Percentiles rank a stretch among this genome's conserved stretches.
These are phyloP conservation scores for Pluvianellus socialis DNA, from an alignment of 2,113 vertebrate species.

Conservation along the genomic window DNA sequence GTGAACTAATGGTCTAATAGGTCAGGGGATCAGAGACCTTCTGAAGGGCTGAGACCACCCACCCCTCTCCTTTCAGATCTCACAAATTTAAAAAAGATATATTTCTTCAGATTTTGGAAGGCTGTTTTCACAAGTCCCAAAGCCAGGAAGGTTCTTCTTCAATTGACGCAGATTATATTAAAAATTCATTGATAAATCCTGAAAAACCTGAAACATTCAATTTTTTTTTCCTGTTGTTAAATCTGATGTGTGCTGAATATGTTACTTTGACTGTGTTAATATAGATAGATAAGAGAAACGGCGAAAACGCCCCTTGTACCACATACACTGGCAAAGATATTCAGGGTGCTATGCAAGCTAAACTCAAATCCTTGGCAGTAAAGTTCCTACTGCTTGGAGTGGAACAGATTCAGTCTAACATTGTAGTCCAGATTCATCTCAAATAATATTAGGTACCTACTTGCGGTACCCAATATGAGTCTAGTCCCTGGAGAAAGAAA, in stretches of 20 bases:
- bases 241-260: not conserved
- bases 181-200: not conserved
- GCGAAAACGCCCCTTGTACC: not conserved
- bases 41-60: slow-evolving; percentile 52
- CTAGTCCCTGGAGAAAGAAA: not conserved
- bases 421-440: not conserved
- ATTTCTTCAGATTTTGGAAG: slow-evolving; percentile 10
- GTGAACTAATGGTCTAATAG: slow-evolving; percentile 44
- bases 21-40: slow-evolving; percentile 55
- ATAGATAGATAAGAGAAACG: not conserved
- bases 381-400: not conserved
- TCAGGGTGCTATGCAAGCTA: not conserved
- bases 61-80: slow-evolving; percentile 14
- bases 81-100: not conserved
- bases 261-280: not conserved
- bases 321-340: not conserved
- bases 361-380: not conserved
- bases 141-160: not conserved
- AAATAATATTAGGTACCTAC: not conserved
- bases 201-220: not conserved
- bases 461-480: not conserved
- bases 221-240: not conserved
- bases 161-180: not conserved
- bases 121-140: not conserved
- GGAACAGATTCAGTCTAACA: not conserved